These are phyloP conservation scores for Heliconius nattereri DNA, from an alignment of 1,140 invertebrate species.

Conservation along the genomic window DNA sequence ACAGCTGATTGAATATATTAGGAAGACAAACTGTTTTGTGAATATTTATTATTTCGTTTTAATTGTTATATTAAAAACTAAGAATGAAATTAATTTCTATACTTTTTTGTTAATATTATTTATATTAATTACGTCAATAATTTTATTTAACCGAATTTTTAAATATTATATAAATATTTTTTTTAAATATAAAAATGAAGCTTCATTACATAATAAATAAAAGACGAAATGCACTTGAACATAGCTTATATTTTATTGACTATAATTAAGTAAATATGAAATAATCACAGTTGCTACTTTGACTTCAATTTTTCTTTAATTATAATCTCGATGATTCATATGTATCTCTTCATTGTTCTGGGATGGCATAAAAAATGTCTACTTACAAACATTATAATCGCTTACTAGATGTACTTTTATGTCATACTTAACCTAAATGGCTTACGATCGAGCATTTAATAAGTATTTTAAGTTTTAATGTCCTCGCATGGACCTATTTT, in stretches of 20 bases:
- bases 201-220: neutral
- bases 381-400: neutral
- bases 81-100: too few relatives aligned
- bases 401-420: neutral
- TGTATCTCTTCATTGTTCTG: constrained; percentile 1
- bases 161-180: too few relatives aligned
- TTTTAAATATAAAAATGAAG: neutral
- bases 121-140: too few relatives aligned
- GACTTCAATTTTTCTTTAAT: neutral
- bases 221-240: neutral
- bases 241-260: neutral
- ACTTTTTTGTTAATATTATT: too few relatives aligned
- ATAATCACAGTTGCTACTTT: neutral
- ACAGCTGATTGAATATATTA: neutral
- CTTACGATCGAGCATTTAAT: neutral
- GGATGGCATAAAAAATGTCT: neutral
- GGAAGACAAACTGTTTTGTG: neutral
- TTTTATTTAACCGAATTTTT: too few relatives aligned
- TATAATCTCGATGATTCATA: neutral
- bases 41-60: neutral
- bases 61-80: too few relatives aligned
- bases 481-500: constrained; percentile 27
- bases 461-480: neutral
- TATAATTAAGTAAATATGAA: constrained; percentile 3
- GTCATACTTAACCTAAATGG: constrained; percentile 7